Conservation (phyloP, 2,113 vertebrate species). For the Hylia prasina region DNA sequence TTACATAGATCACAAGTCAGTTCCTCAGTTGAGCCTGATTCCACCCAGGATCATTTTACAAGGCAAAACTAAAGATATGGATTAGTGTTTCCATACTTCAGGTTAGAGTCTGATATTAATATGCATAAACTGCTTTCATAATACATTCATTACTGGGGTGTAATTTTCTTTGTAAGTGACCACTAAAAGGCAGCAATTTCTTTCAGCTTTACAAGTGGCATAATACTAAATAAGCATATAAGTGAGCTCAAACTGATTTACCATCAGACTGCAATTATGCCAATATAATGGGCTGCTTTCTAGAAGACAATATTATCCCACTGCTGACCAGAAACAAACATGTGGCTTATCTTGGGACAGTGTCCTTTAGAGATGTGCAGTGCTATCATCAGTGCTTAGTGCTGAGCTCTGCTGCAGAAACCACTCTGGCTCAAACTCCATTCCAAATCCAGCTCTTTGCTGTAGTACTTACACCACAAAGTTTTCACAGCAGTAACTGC, state of each 20-base stretch:
- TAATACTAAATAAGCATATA: background rate
- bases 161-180: background rate
- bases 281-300: background rate
- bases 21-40: background rate
- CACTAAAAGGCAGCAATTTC: slow-evolving; percentile 7
- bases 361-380: background rate
- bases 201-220: background rate
- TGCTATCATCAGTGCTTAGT: background rate
- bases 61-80: background rate
- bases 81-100: background rate
- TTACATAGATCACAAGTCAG: background rate
- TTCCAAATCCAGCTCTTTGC: background rate
- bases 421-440: background rate
- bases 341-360: background rate
- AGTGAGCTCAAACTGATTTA: background rate
- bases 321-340: background rate
- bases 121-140: background rate
- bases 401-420: background rate
- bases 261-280: background rate
- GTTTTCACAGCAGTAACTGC: background rate
- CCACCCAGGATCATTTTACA: background rate
- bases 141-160: background rate
- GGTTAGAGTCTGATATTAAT: background rate
- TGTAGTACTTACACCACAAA: background rate
- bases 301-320: background rate